phyloP scores from a whole-genome alignment of 2,113 vertebrate species.

The Prunella fulvescens region DNA sequence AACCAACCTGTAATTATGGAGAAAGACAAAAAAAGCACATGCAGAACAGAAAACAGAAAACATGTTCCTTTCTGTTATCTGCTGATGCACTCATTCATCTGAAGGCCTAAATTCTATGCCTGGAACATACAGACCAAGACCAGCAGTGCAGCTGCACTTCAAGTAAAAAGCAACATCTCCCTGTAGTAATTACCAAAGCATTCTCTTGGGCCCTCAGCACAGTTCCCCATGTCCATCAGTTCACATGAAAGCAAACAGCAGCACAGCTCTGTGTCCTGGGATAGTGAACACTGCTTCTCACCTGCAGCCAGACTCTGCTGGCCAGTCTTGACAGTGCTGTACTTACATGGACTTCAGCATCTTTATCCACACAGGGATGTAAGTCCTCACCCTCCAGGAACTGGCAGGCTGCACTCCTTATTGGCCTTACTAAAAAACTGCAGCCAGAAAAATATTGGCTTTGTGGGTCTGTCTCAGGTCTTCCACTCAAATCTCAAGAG shows the following conservation, averaged over 20 bases:
- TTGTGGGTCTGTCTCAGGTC: not conserved
- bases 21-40: not conserved
- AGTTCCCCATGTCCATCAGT: not conserved
- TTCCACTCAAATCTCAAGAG: not conserved
- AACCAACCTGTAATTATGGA: not conserved
- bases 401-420: not conserved
- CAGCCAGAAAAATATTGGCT: not conserved
- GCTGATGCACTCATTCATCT: not conserved
- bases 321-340: not conserved
- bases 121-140: not conserved
- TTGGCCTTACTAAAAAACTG: not conserved
- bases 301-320: not conserved
- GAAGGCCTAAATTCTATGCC: not conserved
- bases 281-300: not conserved
- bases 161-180: not conserved
- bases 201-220: not conserved
- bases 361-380: fast-evolving
- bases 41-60: not conserved
- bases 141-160: not conserved
- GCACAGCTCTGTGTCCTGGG: not conserved
- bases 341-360: not conserved
- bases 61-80: not conserved
- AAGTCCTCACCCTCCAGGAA: not conserved
- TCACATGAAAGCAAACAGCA: not conserved
- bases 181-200: not conserved